Conservation (phyloP, 2,797 vertebrate genomes). For the Microhierax caerulescens region DNA sequence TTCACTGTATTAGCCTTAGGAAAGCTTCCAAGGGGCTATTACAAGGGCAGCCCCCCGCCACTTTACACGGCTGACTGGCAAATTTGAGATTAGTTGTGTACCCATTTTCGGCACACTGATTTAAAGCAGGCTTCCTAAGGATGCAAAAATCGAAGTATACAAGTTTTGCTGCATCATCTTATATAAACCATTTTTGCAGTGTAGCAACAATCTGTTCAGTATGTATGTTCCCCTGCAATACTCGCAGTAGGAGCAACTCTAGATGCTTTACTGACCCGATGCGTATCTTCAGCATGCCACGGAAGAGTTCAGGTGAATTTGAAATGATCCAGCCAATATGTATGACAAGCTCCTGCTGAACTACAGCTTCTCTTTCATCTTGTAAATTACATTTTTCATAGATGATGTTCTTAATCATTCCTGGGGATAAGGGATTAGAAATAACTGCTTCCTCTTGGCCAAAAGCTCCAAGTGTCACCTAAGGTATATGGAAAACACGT, state of each 20-base stretch:
- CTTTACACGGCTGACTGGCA: not conserved
- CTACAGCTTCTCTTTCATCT: constrained; percentile 89
- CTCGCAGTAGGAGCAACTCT: not conserved
- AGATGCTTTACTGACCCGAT: constrained; percentile 83
- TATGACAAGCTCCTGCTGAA: constrained; percentile 97
- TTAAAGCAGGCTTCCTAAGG: not conserved
- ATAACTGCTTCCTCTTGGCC: constrained; percentile 96
- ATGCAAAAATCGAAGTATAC: not conserved
- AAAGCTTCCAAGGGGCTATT: not conserved
- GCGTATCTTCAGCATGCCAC: constrained; percentile 96
- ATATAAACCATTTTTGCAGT: not conserved
- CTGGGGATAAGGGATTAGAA: constrained; percentile 95
- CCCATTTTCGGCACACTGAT: not conserved
- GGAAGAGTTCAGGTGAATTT: constrained; percentile 93
- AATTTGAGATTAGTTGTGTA: not conserved
- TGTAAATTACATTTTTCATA: constrained; percentile 87
- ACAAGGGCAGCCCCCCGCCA: not conserved
- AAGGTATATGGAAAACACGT: not conserved
- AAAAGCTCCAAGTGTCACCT: constrained; percentile 97
- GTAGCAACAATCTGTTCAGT: not conserved
- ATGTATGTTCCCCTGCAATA: not conserved
- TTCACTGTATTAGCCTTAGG: not conserved
- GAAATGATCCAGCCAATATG: constrained; percentile 98
- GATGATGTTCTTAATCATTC: constrained; percentile 93
- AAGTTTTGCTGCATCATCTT: not conserved